phyloP scores from a whole-genome alignment of 2,888 invertebrate species.

The Apamea crenata region DNA sequence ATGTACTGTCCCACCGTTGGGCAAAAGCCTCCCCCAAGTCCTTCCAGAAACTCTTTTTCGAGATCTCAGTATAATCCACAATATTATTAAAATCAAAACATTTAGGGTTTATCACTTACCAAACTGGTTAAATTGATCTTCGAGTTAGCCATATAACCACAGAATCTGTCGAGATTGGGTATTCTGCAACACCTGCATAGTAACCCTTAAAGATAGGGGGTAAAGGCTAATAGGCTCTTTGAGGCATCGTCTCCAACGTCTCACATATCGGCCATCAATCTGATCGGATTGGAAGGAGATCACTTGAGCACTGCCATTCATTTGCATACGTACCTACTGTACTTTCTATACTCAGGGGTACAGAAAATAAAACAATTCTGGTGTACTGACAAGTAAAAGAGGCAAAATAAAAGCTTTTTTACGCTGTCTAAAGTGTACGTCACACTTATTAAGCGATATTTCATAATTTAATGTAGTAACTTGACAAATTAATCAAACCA shows the following conservation, averaged over 20 bases:
- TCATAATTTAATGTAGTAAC: not conserved
- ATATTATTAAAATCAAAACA: not conserved
- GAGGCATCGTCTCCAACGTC: conserved; percentile 39
- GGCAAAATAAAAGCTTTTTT: not conserved
- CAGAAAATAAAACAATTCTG: not conserved
- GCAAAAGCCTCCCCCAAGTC: too few species aligned
- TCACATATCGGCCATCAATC: conserved; percentile 49
- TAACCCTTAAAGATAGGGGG: conserved; percentile 18
- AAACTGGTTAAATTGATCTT: not conserved
- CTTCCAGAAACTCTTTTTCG: too few species aligned
- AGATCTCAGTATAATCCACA: too few species aligned
- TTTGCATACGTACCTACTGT: conserved; percentile 35
- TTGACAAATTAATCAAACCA: not conserved
- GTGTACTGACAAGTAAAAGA: too few species aligned
- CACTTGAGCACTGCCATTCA: conserved; percentile 33
- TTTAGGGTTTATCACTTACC: not conserved
- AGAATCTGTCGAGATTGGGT: not conserved
- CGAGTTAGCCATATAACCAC: too few species aligned
- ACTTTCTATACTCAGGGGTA: not conserved
- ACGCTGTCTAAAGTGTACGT: not conserved
- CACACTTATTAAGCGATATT: not conserved
- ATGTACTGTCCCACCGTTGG: too few species aligned
- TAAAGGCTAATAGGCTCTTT: conserved; percentile 51
- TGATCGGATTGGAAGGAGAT: conserved; percentile 29
- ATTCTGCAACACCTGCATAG: not conserved